phyloP scores from a whole-genome alignment of 2,797 vertebrate genomes.

The Lerista edwardsae region DNA sequence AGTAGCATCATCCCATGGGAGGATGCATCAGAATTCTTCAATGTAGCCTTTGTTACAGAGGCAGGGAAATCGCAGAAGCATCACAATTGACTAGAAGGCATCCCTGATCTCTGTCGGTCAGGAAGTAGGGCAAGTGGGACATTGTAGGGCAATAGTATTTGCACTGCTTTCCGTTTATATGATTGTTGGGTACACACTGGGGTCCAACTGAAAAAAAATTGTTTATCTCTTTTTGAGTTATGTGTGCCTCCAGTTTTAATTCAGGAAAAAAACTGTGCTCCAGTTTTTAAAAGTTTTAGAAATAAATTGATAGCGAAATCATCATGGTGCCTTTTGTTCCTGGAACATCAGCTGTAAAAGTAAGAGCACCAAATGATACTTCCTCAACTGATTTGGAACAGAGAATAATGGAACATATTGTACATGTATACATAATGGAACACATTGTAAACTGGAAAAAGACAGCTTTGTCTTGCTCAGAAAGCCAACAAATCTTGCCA shows the following conservation, averaged over 20 bases:
- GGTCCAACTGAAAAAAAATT: neutral
- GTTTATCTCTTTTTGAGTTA: too few relatives aligned
- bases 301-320: neutral
- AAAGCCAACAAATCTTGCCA: neutral
- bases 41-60: neutral
- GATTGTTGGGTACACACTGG: neutral
- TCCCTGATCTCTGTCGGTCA: neutral
- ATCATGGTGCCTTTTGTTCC: conserved; percentile 28
- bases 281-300: neutral
- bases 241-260: neutral
- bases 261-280: neutral
- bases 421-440: neutral
- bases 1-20: neutral
- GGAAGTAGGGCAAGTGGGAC: neutral
- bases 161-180: neutral
- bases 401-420: conserved; percentile 14
- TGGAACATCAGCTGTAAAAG: conserved; percentile 23
- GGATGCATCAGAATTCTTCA: too few relatives aligned
- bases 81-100: neutral
- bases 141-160: neutral
- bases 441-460: conserved; percentile 1
- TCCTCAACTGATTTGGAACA: conserved; percentile 15
- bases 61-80: neutral
- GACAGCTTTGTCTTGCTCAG: conserved; percentile 2
- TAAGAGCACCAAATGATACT: neutral